Evolutionary conservation across 2,113 vertebrate genomes (phyloP).

Genomic region (Spheniscus mendiculus): DNA sequence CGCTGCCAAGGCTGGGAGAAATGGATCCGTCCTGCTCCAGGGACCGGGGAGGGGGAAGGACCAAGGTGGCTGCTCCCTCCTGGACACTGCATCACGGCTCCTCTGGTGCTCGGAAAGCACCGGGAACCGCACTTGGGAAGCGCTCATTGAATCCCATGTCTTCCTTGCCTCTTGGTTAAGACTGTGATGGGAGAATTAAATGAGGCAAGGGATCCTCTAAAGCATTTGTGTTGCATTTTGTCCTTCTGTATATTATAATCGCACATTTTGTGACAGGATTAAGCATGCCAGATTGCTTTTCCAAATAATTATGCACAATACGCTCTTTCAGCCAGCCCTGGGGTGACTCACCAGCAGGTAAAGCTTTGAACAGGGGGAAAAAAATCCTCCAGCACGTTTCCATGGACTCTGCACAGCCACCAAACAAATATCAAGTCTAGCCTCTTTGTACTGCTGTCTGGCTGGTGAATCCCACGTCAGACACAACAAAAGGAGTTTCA

Average conservation of each 20-base stretch:
- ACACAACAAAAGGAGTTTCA: accelerated
- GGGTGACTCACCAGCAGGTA: conserved; percentile 15
- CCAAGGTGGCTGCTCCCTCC: not conserved
- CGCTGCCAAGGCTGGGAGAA: not conserved
- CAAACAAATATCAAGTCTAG: conserved; percentile 3
- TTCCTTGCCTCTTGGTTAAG: not conserved
- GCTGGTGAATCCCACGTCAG: not conserved
- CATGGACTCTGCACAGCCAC: not conserved
- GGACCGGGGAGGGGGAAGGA: not conserved
- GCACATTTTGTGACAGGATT: not conserved
- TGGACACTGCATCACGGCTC: accelerated
- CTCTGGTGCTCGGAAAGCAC: not conserved
- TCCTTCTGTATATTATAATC: not conserved
- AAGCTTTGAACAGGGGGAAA: not conserved
- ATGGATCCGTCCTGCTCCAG: not conserved
- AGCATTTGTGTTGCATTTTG: not conserved
- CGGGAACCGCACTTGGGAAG: not conserved
- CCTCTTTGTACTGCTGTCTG: not conserved
- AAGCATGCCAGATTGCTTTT: not conserved
- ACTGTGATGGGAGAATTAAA: not conserved
- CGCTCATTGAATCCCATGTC: accelerated
- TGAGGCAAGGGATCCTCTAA: not conserved
- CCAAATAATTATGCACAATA: not conserved
- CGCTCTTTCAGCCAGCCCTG: not conserved
- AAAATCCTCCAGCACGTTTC: not conserved